Conservation (phyloP, 2,113 vertebrate species). For the Ammodytes dubius region DNA sequence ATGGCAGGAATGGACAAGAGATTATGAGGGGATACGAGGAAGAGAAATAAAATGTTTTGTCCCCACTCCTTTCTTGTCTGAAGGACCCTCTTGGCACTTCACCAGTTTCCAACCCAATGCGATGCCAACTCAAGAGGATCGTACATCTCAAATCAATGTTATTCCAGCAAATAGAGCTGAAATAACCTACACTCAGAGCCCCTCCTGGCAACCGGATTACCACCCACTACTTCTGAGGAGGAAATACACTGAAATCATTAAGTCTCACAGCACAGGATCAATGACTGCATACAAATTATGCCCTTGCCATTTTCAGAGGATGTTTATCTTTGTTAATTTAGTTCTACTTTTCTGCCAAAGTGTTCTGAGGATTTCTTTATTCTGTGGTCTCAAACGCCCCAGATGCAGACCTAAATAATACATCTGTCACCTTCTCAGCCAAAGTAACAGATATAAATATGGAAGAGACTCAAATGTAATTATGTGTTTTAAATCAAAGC, state of each 20-base stretch:
- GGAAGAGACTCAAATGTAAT: background rate
- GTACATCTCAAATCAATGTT: slow-evolving; percentile 71
- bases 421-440: slow-evolving; percentile 10
- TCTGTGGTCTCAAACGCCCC: background rate
- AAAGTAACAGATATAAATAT: slow-evolving; percentile 25
- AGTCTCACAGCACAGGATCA: slow-evolving; percentile 55
- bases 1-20: slow-evolving; percentile 41
- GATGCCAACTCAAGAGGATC: slow-evolving; percentile 65
- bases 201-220: slow-evolving; percentile 58
- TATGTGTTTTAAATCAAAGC: slow-evolving; percentile 16
- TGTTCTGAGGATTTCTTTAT: slow-evolving; percentile 9
- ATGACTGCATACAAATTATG: slow-evolving; percentile 53
- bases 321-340: slow-evolving; percentile 42
- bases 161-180: slow-evolving; percentile 68
- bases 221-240: slow-evolving; percentile 44
- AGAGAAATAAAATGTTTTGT: slow-evolving; percentile 56
- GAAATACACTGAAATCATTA: slow-evolving; percentile 66
- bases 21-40: slow-evolving; percentile 34
- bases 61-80: slow-evolving; percentile 35
- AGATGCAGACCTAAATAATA: slow-evolving; percentile 9
- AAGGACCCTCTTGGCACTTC: slow-evolving; percentile 55
- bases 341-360: slow-evolving; percentile 14
- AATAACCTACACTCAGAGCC: slow-evolving; percentile 64
- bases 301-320: slow-evolving; percentile 22
- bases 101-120: slow-evolving; percentile 41